Conservation (phyloP, 2,888 invertebrate species). For the Mechanitis messenoides region DNA sequence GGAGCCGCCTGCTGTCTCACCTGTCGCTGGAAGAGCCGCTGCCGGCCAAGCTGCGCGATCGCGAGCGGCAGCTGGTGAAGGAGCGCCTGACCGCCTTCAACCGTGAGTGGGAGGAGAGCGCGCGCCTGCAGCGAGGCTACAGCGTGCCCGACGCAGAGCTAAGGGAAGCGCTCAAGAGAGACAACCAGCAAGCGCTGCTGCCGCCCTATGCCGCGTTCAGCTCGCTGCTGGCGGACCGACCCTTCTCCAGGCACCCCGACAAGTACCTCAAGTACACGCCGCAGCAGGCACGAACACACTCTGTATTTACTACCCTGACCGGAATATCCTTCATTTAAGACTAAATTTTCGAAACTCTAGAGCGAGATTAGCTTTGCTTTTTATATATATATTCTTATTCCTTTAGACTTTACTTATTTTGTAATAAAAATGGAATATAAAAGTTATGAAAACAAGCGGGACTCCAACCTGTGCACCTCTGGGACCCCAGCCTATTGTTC, state of each 20-base stretch:
- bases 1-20: constrained; percentile 88
- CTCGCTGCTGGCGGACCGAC: constrained; percentile 78
- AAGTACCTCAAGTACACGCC: constrained; percentile 95
- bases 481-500: too few relatives aligned
- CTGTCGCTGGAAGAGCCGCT: constrained; percentile 82
- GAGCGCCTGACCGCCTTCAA: constrained; percentile 95
- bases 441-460: too few relatives aligned
- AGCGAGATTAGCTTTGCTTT: too few relatives aligned
- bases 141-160: constrained; percentile 95
- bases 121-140: constrained; percentile 90
- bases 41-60: constrained; percentile 87
- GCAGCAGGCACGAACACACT: constrained; percentile 72
- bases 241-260: constrained; percentile 93
- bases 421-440: too few relatives aligned
- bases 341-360: too few relatives aligned
- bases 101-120: constrained; percentile 94
- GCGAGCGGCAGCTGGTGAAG: constrained; percentile 89
- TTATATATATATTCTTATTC: too few relatives aligned
- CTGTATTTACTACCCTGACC: not conserved
- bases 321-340: too few relatives aligned
- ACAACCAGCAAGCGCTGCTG: constrained; percentile 91
- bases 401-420: too few relatives aligned
- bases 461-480: too few relatives aligned
- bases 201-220: constrained; percentile 90
- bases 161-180: constrained; percentile 90